Conservation (phyloP, 2,797 vertebrate species). For the Clamator glandarius region DNA sequence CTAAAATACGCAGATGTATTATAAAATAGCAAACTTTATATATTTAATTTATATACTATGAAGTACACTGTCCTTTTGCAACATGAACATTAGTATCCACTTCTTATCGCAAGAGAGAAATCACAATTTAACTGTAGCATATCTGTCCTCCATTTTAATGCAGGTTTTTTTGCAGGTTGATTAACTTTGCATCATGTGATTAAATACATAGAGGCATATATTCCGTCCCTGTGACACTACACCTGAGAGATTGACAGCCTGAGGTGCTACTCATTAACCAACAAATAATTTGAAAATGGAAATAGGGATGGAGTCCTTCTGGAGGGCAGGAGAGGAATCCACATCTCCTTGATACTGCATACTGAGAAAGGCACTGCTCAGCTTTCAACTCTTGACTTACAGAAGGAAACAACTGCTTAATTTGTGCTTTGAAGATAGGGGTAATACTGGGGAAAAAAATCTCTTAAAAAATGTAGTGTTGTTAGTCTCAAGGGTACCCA, state of each 20-base stretch:
- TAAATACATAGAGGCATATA: constrained; percentile 14
- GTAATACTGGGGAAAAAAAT: not conserved
- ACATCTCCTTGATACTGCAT: not conserved
- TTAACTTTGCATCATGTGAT: constrained; percentile 38
- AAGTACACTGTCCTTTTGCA: constrained; percentile 22
- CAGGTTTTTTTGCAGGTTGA: not conserved
- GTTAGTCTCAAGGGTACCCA: not conserved
- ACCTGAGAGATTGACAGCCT: constrained; percentile 28
- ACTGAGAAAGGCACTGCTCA: not conserved
- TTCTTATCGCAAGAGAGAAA: constrained; percentile 51
- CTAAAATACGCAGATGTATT: constrained; percentile 25
- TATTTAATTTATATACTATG: constrained; percentile 28
- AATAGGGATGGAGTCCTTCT: not conserved
- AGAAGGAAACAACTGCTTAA: not conserved
- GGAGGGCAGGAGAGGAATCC: not conserved
- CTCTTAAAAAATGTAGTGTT: not conserved
- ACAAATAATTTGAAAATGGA: constrained; percentile 45
- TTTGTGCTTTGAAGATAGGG: constrained; percentile 20
- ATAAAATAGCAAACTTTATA: constrained; percentile 11
- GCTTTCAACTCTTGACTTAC: not conserved
- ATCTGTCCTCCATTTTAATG: constrained; percentile 20
- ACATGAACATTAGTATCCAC: not conserved
- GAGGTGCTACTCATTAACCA: constrained; percentile 42
- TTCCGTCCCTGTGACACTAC: not conserved
- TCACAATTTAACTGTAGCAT: constrained; percentile 7